Evolutionary conservation across 2,797 vertebrate species (phyloP), one percentile per base, ranked within the genome.

Genomic region (Megalops cyprinoides): DNA sequence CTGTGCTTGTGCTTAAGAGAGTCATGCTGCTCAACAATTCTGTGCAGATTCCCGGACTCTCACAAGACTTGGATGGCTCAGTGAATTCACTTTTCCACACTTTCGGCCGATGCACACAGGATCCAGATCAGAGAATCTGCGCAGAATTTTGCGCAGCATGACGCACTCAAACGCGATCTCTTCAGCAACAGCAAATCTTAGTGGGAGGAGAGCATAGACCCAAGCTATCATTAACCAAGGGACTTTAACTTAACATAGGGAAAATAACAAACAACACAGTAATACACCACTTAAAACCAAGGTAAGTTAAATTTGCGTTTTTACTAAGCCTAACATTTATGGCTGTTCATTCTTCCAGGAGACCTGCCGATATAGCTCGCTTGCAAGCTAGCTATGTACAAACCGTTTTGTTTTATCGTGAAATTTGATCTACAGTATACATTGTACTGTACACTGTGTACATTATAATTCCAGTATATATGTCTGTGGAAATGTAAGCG

Each of bases 221-320:
- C 74, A 25, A 76, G 82, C 82, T 82, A 48, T 76, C 82, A 79
- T 48, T 42, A 74, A 65, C 48, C 82, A 34, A 60, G 62, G 78
- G 78, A 56, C 78, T 82, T 82, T 79, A 82, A 82, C 78, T 76
- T 67, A 46, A 75, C 56, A 46, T 28, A 69, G 60, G 60, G 25
- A 25, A 34, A 1, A 65, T 12, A 65, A 65, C 14, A 12, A 14
- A 53, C 25, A 65, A 65, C 31, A 65, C 34, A 18, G 34, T 65
- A 2, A 37, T 65, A 65, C 15, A 65, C 37, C 31, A 53, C 51
- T 15, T 14, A 53, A 53, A 53, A 53, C 31, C 31, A 2, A 31
- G 58, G 60, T 65, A 65, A 65, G 60, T 65, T 65, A 62, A 62
- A 31, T 31, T n/a, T 31, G 28, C 60, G 60, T 65, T 28, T 31